These are phyloP conservation scores for Petrocephalus sullivani DNA, from an alignment of 2,797 vertebrate species.

Conservation along the genomic window DNA sequence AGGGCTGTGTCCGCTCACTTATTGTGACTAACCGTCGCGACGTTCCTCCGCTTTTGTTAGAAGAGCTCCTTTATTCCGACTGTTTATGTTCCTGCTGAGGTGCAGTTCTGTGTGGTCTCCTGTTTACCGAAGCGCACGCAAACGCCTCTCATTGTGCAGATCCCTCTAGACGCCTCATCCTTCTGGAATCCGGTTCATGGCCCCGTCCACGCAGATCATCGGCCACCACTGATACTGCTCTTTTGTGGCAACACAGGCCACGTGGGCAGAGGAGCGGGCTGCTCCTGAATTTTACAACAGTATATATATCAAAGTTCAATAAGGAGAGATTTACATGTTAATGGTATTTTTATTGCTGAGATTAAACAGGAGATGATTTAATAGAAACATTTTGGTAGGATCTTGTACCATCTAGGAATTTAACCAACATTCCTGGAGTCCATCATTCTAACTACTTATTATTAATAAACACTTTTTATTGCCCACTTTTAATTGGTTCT, in stretches of 20 bases:
- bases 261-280: neutral
- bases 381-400: neutral
- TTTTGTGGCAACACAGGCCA: neutral
- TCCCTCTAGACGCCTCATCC: constrained; percentile 31
- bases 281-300: neutral
- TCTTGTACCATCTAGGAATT: neutral
- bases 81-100: constrained; percentile 57
- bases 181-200: neutral
- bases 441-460: neutral
- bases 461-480: neutral
- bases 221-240: neutral
- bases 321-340: neutral
- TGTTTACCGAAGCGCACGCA: constrained; percentile 51
- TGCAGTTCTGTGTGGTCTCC: constrained; percentile 62
- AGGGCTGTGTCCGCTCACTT: neutral
- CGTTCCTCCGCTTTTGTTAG: constrained; percentile 53
- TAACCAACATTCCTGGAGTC: neutral
- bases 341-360: constrained; percentile 1
- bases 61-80: constrained; percentile 55
- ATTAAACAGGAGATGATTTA: constrained; percentile 6
- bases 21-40: neutral
- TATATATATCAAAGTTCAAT: neutral
- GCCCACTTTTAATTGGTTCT: neutral
- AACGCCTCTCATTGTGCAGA: constrained; percentile 39
- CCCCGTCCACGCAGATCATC: neutral